Conservation (phyloP, 2,888 invertebrate genomes). For the Empis livida region DNA sequence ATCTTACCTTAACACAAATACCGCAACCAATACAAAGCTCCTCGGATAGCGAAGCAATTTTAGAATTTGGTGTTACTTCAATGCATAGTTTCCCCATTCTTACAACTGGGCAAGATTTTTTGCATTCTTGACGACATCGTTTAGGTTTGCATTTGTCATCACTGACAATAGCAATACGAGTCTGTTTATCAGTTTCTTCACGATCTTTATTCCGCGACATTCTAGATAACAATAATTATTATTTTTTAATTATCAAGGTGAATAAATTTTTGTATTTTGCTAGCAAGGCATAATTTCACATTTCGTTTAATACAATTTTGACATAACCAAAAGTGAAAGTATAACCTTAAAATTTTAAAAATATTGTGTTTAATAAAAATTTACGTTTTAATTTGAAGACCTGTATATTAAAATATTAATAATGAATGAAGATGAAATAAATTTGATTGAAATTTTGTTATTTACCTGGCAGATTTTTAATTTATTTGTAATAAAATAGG, state of each 20-base stretch:
- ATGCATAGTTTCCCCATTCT: conserved; percentile 99
- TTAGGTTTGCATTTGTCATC: conserved; percentile 98
- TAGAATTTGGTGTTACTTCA: conserved; percentile 89
- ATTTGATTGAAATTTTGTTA: no score
- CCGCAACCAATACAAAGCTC: conserved; percentile 98
- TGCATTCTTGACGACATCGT: conserved; percentile 97
- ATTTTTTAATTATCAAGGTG: no score
- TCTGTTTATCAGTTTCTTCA: conserved; percentile 85
- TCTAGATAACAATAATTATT: conserved; percentile 17
- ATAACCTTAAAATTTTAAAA: conserved; percentile 20
- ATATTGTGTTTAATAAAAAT: not conserved
- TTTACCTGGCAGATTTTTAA: not conserved
- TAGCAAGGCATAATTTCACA: no score
- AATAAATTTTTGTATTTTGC: no score
- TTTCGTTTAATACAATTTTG: not conserved
- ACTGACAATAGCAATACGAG: conserved; percentile 95
- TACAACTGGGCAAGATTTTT: conserved; percentile 96
- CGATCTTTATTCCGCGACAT: conserved; percentile 59
- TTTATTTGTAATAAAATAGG: conserved; percentile 16
- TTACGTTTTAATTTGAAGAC: not conserved
- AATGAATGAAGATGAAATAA: no score
- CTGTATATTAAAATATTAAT: not conserved
- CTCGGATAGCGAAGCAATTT: conserved; percentile 94
- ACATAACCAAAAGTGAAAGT: conserved; percentile 15
- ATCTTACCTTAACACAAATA: conserved; percentile 89